A percentile compares a stretch with the other conserved stretches of the same genome.
phyloP scores from a whole-genome alignment of 2,888 invertebrate genomes.

The Agelastica alni region DNA sequence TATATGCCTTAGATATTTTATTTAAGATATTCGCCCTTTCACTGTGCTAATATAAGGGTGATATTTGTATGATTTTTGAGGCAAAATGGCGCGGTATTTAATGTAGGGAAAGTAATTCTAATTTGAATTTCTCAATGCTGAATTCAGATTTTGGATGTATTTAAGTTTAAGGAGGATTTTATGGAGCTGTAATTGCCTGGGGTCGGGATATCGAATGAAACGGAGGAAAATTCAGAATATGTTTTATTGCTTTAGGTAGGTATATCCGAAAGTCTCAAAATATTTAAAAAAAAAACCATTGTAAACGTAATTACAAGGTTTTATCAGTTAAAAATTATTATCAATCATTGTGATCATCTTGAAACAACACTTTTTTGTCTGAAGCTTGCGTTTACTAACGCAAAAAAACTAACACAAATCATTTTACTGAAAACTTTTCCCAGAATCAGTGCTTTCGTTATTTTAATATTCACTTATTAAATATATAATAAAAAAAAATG shows the following conservation, averaged over 20 bases:
- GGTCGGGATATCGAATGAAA: slow-evolving; percentile 25
- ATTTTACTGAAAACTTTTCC: too few species aligned
- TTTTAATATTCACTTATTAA: too few species aligned
- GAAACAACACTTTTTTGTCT: too few species aligned
- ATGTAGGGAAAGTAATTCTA: slow-evolving; percentile 56
- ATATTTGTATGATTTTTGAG: slow-evolving; percentile 50
- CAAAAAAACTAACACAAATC: too few species aligned
- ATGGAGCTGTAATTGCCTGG: slow-evolving; percentile 43
- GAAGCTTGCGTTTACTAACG: too few species aligned
- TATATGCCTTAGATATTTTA: slow-evolving; percentile 52
- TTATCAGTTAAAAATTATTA: too few species aligned
- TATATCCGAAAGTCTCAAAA: slow-evolving; percentile 1
- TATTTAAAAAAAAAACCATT: too few species aligned
- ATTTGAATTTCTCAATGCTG: slow-evolving; percentile 52
- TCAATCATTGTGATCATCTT: too few species aligned
- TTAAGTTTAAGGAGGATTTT: slow-evolving; percentile 55
- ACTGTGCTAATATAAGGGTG: slow-evolving; percentile 46
- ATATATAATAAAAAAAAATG: too few species aligned
- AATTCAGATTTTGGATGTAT: slow-evolving; percentile 53
- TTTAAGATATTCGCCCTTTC: slow-evolving; percentile 51
- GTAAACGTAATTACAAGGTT: too few species aligned
- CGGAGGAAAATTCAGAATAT: slow-evolving; percentile 34
- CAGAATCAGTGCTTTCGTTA: too few species aligned
- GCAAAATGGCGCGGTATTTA: slow-evolving; percentile 55
- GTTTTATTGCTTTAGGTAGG: slow-evolving; percentile 32